phyloP scores from a whole-genome alignment of 2,888 invertebrate genomes.

The Volucella bombylans region DNA sequence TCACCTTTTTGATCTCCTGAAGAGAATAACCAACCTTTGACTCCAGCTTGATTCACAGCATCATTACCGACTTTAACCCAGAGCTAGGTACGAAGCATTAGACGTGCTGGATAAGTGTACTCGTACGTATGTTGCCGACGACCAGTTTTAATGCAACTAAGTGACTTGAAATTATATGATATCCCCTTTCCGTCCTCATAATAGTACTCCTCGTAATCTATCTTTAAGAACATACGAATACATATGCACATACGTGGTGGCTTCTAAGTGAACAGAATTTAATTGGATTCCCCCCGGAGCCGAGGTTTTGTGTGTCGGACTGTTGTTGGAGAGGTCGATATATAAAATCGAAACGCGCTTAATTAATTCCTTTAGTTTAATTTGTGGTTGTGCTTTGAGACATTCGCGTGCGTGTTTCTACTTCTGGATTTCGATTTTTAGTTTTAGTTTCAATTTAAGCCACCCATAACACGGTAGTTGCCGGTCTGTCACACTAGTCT shows the following conservation, averaged over 20 bases:
- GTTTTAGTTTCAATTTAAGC: conserved; percentile 20
- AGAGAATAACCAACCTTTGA: conserved; percentile 41
- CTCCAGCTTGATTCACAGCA: neutral
- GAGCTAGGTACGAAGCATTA: too few relatives aligned
- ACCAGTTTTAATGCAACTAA: neutral
- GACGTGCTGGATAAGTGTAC: too few relatives aligned
- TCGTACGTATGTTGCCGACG: too few relatives aligned
- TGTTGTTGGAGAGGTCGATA: conserved; percentile 21
- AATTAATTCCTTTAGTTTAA: conserved; percentile 68
- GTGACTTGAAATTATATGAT: neutral
- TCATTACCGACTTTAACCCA: neutral
- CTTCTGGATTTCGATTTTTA: too few relatives aligned
- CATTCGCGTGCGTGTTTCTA: conserved; percentile 48
- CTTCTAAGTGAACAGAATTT: conserved; percentile 27
- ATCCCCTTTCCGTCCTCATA: neutral
- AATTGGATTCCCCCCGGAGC: conserved; percentile 12
- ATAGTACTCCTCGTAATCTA: neutral
- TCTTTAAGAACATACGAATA: neutral
- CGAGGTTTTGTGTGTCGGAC: too few relatives aligned
- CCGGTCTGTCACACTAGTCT: too few relatives aligned
- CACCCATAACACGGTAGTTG: neutral
- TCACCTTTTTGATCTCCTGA: conserved; percentile 30
- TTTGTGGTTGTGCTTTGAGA: conserved; percentile 59
- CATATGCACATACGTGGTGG: neutral
- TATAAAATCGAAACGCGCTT: conserved; percentile 62